Evolutionary conservation across 2,113 vertebrate species (phyloP).

Genomic region (Malurus elegans): DNA sequence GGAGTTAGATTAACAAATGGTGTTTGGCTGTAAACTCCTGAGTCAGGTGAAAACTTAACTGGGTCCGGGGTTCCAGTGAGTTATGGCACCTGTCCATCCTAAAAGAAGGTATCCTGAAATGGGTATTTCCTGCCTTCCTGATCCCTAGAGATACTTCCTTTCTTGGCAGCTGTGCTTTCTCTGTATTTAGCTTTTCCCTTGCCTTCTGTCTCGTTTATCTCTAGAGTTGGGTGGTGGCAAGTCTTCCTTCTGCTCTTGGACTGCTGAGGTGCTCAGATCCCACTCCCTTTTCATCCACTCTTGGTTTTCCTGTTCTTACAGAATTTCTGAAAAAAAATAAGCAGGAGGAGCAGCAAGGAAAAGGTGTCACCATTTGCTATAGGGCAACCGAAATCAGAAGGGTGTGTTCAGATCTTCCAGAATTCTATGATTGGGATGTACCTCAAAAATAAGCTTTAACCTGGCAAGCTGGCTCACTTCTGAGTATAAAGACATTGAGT

Average conservation of each 20-base stretch:
- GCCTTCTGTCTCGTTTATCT: not conserved
- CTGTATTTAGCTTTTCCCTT: not conserved
- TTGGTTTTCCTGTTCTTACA: not conserved
- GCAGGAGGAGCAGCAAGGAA: not conserved
- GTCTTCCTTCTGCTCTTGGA: not conserved
- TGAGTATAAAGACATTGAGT: not conserved
- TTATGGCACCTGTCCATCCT: not conserved
- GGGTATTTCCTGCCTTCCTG: constrained; percentile 5
- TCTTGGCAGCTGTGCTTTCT: constrained; percentile 17
- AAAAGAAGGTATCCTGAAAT: not conserved
- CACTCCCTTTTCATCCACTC: not conserved
- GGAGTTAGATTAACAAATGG: not conserved
- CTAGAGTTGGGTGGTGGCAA: not conserved
- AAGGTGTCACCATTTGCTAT: not conserved
- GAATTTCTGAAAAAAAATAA: not conserved
- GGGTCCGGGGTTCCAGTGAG: not conserved
- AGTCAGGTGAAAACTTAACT: not conserved
- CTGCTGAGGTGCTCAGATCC: not conserved
- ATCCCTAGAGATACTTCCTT: not conserved
- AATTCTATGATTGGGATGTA: not conserved
- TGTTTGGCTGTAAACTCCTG: not conserved
- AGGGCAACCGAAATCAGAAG: not conserved
- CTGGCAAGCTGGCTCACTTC: not conserved
- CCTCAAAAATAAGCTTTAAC: not conserved
- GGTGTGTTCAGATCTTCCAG: not conserved